Evolutionary conservation across 2,888 invertebrate genomes (phyloP).

Genomic region (Pristionchus entomophagus): DNA sequence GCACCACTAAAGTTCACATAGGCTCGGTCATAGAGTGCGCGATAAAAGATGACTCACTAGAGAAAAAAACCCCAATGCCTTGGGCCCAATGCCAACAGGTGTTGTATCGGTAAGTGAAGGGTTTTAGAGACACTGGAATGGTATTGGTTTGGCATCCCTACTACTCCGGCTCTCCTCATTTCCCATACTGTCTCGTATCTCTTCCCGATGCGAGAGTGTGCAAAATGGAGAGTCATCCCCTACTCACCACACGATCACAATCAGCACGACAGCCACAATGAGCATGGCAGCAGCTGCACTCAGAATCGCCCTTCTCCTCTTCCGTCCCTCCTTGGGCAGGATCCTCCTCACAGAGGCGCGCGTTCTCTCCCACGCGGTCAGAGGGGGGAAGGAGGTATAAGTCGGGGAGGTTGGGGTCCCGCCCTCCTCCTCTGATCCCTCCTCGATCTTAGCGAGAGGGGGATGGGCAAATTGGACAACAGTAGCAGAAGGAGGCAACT

Average conservation of each 20-base stretch:
- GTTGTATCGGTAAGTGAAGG: too few species aligned
- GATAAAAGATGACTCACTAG: too few species aligned
- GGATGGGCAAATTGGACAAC: neutral
- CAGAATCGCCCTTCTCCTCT: neutral
- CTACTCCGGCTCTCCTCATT: too few species aligned
- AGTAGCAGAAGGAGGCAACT: neutral
- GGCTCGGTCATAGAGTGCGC: too few species aligned
- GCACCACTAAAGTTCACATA: too few species aligned
- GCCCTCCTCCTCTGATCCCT: neutral
- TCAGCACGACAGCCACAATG: neutral
- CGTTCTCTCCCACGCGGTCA: neutral
- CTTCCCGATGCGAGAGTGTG: neutral
- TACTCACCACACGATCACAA: constrained; percentile 6
- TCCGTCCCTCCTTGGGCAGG: neutral
- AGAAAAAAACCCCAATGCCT: too few species aligned
- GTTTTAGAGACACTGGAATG: too few species aligned
- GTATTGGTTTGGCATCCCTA: too few species aligned
- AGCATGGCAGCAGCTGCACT: neutral
- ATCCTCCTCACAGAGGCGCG: neutral
- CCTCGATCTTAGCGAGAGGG: neutral
- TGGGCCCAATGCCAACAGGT: too few species aligned
- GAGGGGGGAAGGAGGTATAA: neutral
- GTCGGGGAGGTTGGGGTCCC: too few species aligned
- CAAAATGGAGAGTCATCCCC: neutral
- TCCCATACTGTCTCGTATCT: neutral